Evolutionary conservation across 2,888 invertebrate species (phyloP).

Genomic region (Automeris io): DNA sequence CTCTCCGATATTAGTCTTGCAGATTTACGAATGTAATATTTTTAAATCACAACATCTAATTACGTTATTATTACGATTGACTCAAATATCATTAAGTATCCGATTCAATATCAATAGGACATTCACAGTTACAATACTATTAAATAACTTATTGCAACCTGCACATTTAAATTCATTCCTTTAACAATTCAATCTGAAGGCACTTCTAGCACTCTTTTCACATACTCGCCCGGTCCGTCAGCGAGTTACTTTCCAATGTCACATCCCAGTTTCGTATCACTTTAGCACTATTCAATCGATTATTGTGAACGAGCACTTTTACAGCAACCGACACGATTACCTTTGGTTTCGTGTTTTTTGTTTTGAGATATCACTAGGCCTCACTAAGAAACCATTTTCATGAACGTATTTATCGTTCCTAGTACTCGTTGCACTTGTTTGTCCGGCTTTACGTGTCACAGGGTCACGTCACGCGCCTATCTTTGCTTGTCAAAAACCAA

Average conservation of each 20-base stretch:
- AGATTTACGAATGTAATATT: constrained; percentile 20
- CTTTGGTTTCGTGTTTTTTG: no score
- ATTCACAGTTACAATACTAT: constrained; percentile 50
- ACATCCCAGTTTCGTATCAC: constrained; percentile 22
- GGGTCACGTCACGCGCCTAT: no score
- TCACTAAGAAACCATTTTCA: no score
- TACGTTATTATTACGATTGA: constrained; percentile 21
- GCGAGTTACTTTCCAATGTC: constrained; percentile 28
- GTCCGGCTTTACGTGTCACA: no score
- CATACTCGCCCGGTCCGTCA: constrained; percentile 26
- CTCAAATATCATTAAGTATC: constrained; percentile 25
- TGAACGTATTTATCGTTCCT: no score
- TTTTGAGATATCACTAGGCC: no score
- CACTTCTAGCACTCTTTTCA: constrained; percentile 41
- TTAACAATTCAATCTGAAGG: constrained; percentile 36
- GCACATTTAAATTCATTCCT: constrained; percentile 30
- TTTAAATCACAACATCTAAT: constrained; percentile 29
- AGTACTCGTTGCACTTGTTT: no score
- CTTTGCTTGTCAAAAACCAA: no score
- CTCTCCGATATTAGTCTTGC: constrained; percentile 20
- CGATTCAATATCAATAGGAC: constrained; percentile 39
- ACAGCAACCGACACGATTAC: no score
- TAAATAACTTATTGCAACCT: constrained; percentile 36
- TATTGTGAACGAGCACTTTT: not conserved
- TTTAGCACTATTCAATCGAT: constrained; percentile 3